phyloP scores from a whole-genome alignment of 2,888 invertebrate genomes.

The Apamea crenata region DNA sequence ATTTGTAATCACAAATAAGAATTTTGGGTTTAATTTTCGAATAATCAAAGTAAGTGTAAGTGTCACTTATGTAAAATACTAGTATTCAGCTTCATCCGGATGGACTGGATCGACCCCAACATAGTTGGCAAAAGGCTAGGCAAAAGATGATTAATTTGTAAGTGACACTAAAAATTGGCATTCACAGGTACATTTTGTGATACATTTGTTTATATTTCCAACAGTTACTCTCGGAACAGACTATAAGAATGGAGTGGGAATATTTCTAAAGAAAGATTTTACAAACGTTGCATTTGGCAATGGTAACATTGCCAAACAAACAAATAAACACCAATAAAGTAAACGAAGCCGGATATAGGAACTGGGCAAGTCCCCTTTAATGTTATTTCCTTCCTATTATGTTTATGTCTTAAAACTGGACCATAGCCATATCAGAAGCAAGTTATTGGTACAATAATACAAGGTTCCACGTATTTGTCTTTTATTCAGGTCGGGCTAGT shows the following conservation, averaged over 20 bases:
- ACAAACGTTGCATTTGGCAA: conserved; percentile 8
- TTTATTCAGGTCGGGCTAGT: conserved; percentile 15
- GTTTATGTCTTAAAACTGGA: conserved; percentile 9
- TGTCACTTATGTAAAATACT: neutral
- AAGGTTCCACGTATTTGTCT: neutral
- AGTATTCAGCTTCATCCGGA: no score
- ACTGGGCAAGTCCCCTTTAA: neutral
- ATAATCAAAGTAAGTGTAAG: neutral
- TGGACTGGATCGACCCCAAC: no score
- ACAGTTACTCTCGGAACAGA: neutral
- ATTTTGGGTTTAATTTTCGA: neutral
- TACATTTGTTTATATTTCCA: neutral
- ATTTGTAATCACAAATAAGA: neutral
- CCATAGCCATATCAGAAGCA: neutral
- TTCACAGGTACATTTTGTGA: no score
- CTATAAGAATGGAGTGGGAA: neutral
- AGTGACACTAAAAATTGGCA: no score
- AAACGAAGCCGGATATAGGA: neutral
- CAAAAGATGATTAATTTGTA: no score
- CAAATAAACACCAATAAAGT: conserved; percentile 12
- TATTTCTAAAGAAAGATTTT: neutral
- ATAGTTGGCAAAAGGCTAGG: no score
- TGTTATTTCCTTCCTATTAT: neutral
- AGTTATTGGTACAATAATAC: neutral
- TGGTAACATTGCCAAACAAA: neutral